Percentiles rank a stretch among this genome's conserved stretches.
Evolutionary conservation across 2,113 vertebrate genomes (phyloP).

Genomic region (Gobius niger): DNA sequence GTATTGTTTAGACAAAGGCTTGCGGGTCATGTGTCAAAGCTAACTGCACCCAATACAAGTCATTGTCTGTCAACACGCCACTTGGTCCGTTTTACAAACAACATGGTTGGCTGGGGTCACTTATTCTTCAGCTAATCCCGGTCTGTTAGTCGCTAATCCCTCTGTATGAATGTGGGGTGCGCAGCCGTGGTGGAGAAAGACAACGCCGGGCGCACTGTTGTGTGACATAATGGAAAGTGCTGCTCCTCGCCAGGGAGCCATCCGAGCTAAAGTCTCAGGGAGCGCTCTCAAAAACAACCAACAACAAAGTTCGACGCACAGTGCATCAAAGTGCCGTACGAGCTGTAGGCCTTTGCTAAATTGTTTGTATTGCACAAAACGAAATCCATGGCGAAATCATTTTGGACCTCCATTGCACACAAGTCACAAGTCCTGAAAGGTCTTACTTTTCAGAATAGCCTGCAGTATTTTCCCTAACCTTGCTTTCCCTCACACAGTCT

Average conservation of each 20-base stretch:
- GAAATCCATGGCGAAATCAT: too few relatives aligned
- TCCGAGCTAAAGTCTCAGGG: conserved; percentile 25
- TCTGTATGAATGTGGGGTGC: conserved; percentile 48
- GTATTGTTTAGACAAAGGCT: conserved; percentile 37
- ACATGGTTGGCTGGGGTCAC: conserved; percentile 23
- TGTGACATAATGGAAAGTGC: conserved; percentile 51
- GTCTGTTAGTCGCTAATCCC: conserved; percentile 64
- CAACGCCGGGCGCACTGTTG: conserved; percentile 11
- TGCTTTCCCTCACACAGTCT: too few relatives aligned
- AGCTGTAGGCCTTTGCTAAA: too few relatives aligned
- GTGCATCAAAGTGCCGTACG: not conserved
- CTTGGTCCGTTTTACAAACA: conserved; percentile 51
- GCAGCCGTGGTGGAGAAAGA: conserved; percentile 31
- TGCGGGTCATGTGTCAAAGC: conserved; percentile 10
- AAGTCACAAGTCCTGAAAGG: too few relatives aligned
- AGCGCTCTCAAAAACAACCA: not conserved
- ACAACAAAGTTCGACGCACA: not conserved
- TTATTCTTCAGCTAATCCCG: conserved; percentile 57
- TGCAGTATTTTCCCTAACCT: too few relatives aligned
- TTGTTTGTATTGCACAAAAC: too few relatives aligned
- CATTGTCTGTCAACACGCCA: conserved; percentile 47
- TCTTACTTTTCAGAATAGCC: too few relatives aligned
- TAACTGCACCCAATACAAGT: conserved; percentile 36
- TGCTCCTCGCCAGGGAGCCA: conserved; percentile 16
- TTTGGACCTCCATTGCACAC: too few relatives aligned